A percentile compares a stretch with the other conserved stretches of the same genome.
Conservation (phyloP, 2,113 vertebrate species). For the Numida meleagris region DNA sequence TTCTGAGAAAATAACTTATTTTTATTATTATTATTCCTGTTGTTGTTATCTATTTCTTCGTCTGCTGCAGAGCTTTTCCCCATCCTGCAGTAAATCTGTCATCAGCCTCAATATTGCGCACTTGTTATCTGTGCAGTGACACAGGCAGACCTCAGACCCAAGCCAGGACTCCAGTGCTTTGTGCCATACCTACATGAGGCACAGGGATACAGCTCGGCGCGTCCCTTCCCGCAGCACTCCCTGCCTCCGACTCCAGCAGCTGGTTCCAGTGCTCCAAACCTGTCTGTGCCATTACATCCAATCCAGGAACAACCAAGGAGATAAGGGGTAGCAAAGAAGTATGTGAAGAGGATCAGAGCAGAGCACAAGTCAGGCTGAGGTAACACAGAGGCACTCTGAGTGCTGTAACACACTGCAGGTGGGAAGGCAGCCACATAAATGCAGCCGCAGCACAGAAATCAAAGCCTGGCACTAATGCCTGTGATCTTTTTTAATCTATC, state of each 20-base stretch:
- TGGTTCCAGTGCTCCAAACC: neutral
- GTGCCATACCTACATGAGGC: neutral
- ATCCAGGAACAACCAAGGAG: neutral
- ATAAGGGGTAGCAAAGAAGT: neutral
- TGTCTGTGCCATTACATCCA: neutral
- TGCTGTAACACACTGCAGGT: neutral
- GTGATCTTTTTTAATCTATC: constrained; percentile 60
- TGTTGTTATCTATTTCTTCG: neutral
- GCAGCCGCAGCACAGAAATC: constrained; percentile 26
- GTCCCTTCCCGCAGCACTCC: neutral
- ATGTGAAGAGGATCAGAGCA: neutral
- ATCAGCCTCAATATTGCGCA: neutral
- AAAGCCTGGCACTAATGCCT: neutral
- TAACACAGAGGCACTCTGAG: neutral
- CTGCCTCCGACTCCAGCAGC: neutral
- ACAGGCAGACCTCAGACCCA: no score
- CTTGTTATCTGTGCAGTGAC: neutral
- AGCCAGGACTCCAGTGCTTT: neutral
- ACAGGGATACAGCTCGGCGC: neutral
- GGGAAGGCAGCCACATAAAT: neutral
- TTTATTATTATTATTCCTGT: neutral
- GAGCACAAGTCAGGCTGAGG: neutral
- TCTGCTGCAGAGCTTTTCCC: neutral
- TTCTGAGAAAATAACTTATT: constrained; percentile 11
- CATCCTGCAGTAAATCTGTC: neutral